Base-by-base conservation (phyloP, 30 jellyfish, hydroid and myxozoan species). In the Hydractinia symbiolongicarpus region DNA sequence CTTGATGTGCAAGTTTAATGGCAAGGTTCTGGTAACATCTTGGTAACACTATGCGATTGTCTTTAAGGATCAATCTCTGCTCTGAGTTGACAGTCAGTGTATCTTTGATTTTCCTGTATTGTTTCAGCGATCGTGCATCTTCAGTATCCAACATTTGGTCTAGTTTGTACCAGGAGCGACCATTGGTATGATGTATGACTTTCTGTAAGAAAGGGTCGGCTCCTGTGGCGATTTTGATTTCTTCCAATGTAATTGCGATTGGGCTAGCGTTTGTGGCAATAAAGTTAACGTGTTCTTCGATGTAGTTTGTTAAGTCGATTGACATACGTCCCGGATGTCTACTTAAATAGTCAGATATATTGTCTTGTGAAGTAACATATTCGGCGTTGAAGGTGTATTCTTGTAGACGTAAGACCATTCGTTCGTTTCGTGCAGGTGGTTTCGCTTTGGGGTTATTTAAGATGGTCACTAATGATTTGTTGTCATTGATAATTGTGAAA, bases 361-460 rank as follows among this genome's bases (percentile, higher is more conserved):
- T 66, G 44, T 66, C 5, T 16, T 4, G 54, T 4, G 67, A 50
- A 8, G 6, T 53, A 5, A 76, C 77, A 5, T 76, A 55, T 0
- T 76, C 54, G 4, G 50, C 4, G 3, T 76, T 50, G 60, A 40
- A 76, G 77, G 4, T 19, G 60, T 76, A 76, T 50, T 82, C 5
- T 5, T 76, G 84, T 56, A 79, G 40, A 6, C 84, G 86, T 4
- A 76, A 55, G 4, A 76, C n/a, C 5, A 79, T 30, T 62, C 87
- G 57, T 57, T 79, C 86, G 4, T 2, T 0, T 79, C 87, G 0
- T 4, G 3, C 4, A 2, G 86, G 86, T 55, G 51, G 71, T 17
- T 88, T 78, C 1, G 86, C 1, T n/a, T 62, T 79, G 50, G 87
- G 86, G 87, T n/a, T n/a, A n/a, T n/a, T n/a, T n/a, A n/a, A n/a